Percentiles rank a stretch among this genome's conserved stretches.
Evolutionary conservation across 2,888 invertebrate species (phyloP).

Genomic region (Polymixis lichenea): DNA sequence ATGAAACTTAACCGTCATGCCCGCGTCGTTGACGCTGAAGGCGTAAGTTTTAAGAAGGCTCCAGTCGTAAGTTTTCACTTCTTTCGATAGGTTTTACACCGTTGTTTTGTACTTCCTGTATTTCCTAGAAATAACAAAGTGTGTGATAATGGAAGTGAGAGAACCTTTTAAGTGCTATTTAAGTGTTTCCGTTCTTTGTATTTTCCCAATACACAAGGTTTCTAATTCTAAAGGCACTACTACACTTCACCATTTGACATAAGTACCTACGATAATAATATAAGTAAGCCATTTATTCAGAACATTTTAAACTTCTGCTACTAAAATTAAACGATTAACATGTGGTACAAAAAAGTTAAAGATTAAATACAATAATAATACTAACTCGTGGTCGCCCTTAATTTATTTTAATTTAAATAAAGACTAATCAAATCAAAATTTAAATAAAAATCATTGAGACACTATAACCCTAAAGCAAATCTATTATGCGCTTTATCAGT

Average conservation of each 20-base stretch:
- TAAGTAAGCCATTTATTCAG: not conserved
- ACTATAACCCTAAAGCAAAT: too few relatives aligned
- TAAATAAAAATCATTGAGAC: too few relatives aligned
- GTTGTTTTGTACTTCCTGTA: not conserved
- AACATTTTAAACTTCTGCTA: not conserved
- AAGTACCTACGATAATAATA: not conserved
- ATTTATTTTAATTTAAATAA: too few relatives aligned
- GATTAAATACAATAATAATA: not conserved
- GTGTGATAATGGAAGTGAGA: not conserved
- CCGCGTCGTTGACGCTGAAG: too few relatives aligned
- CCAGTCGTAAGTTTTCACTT: not conserved
- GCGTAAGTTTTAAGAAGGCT: not conserved
- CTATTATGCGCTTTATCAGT: too few relatives aligned
- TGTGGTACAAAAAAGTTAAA: not conserved
- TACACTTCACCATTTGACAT: not conserved
- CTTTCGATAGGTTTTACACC: not conserved
- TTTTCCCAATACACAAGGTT: not conserved
- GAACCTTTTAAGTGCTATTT: not conserved
- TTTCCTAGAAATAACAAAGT: constrained; percentile 1
- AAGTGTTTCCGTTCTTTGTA: not conserved
- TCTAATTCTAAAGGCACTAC: too few relatives aligned
- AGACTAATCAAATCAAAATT: too few relatives aligned
- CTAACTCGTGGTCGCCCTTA: too few relatives aligned
- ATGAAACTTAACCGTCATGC: too few relatives aligned
- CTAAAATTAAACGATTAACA: not conserved